Percentiles rank a stretch among this genome's conserved stretches.
These are phyloP conservation scores for Lasioglossum pauxillum DNA, from an alignment of 2,888 invertebrate species.

Conservation along the genomic window DNA sequence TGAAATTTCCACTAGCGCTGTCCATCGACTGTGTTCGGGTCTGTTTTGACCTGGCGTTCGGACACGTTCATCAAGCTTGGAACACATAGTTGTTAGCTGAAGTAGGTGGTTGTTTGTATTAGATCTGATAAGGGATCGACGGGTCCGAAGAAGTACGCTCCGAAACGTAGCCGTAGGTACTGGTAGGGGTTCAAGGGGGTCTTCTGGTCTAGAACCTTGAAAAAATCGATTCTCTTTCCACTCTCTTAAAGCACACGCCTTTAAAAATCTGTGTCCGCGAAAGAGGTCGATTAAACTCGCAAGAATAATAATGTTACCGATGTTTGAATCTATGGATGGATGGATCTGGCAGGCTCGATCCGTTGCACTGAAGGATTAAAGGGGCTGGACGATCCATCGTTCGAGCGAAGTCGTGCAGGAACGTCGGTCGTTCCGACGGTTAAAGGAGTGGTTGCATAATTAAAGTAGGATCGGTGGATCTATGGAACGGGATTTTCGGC, in stretches of 20 bases:
- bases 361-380: background rate
- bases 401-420: background rate
- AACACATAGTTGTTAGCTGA: background rate
- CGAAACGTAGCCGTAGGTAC: background rate
- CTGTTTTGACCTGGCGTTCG: background rate
- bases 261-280: background rate
- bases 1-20: background rate
- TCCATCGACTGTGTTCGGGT: background rate
- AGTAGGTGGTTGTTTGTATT: constrained; percentile 17
- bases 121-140: background rate
- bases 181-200: background rate
- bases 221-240: background rate
- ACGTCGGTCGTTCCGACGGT: background rate
- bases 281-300: background rate
- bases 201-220: constrained; percentile 1
- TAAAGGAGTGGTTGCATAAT: constrained; percentile 2
- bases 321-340: background rate
- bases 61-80: background rate
- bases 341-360: background rate
- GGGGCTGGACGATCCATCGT: background rate
- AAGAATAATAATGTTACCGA: background rate
- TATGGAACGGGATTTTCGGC: constrained; percentile 28
- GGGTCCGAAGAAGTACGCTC: background rate
- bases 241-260: background rate
- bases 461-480: background rate